Conservation (phyloP, 2,113 vertebrate genomes). For the Cairina moschata region DNA sequence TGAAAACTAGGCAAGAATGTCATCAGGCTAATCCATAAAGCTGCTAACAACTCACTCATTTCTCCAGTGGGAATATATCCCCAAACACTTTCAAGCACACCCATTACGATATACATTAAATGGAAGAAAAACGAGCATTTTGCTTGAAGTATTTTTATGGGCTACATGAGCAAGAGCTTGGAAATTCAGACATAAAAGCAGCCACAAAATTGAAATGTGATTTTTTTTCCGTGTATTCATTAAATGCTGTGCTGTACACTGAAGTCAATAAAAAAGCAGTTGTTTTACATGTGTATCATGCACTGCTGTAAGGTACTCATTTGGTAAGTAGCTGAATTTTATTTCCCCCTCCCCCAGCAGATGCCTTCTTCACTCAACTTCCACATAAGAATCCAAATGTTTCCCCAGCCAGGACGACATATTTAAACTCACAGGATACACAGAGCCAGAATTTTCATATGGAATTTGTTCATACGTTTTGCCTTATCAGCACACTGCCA, state of each 20-base stretch:
- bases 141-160: background rate
- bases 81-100: background rate
- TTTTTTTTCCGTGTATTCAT: background rate
- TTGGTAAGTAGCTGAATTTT: background rate
- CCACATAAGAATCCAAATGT: background rate
- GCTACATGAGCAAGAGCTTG: background rate
- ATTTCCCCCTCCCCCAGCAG: background rate
- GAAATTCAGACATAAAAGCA: background rate
- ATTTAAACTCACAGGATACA: background rate
- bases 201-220: background rate
- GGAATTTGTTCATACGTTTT: background rate
- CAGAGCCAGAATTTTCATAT: background rate
- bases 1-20: background rate
- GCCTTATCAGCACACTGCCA: background rate
- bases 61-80: background rate
- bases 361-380: background rate
- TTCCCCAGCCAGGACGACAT: background rate
- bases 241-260: accelerated
- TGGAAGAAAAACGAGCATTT: background rate
- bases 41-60: background rate
- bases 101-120: background rate
- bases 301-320: background rate
- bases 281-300: background rate
- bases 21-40: background rate
- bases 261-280: background rate